Conservation (phyloP, 2,888 invertebrate genomes). For the Phengaris arion region DNA sequence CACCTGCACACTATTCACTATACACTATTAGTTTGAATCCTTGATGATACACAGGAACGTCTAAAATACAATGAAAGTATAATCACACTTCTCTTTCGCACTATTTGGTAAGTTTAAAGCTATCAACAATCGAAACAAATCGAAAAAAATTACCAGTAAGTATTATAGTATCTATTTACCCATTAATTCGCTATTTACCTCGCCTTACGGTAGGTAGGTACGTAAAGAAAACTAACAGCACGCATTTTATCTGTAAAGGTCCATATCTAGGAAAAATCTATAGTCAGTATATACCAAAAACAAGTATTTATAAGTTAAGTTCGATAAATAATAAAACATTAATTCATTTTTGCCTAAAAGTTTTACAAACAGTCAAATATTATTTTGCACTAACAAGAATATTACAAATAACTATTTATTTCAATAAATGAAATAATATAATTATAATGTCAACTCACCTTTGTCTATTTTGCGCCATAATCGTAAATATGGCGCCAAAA, state of each 20-base stretch:
- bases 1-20: conserved; percentile 9
- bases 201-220: background rate
- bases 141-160: background rate
- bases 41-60: conserved; percentile 18
- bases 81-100: conserved; percentile 6
- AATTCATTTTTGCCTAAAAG: background rate
- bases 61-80: conserved; percentile 18
- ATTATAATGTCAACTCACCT: conserved; percentile 11
- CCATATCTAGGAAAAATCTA: background rate
- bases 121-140: background rate
- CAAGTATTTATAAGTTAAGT: no score
- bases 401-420: conserved; percentile 8
- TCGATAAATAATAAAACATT: background rate
- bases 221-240: conserved; percentile 2
- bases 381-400: background rate
- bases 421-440: conserved; percentile 13
- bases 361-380: background rate
- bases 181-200: no score
- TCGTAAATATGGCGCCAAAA: no score
- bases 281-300: background rate
- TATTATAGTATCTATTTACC: background rate
- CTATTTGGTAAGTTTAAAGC: conserved; percentile 4
- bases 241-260: conserved; percentile 4
- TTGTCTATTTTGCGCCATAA: background rate
- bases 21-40: conserved; percentile 7